These are phyloP conservation scores for Caenorhabditis uteleia DNA, from an alignment of 2,888 invertebrate genomes.

Conservation along the genomic window DNA sequence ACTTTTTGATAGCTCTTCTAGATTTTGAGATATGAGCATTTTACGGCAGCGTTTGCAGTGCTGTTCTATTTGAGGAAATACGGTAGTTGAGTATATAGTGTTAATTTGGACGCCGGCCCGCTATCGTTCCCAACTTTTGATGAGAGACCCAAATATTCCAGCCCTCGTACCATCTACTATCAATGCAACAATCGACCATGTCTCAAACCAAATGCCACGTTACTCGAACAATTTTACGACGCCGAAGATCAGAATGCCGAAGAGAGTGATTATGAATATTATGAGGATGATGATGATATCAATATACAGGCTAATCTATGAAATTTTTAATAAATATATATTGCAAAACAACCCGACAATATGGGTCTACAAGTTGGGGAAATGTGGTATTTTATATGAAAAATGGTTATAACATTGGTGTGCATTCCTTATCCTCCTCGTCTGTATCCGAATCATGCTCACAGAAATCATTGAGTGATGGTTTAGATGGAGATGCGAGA, in stretches of 20 bases:
- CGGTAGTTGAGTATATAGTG: no score
- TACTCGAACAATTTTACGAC: constrained; percentile 21
- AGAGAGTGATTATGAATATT: constrained; percentile 9
- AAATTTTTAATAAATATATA: neutral
- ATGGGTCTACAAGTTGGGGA: neutral
- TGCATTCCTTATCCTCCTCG: constrained; percentile 13
- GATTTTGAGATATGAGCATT: no score
- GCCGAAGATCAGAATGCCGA: constrained; percentile 16
- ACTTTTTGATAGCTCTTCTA: no score
- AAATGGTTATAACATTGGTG: constrained; percentile 35
- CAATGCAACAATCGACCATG: constrained; percentile 35
- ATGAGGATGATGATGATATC: no score
- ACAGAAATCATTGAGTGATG: constrained; percentile 23
- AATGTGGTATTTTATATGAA: neutral
- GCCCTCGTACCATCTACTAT: no score
- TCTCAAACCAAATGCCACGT: constrained; percentile 19
- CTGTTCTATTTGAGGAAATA: no score
- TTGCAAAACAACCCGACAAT: neutral
- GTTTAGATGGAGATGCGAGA: constrained; percentile 48
- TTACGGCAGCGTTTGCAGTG: no score
- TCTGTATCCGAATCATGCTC: constrained; percentile 22
- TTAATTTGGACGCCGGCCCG: neutral
- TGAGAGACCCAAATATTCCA: no score
- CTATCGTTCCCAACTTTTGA: constrained; percentile 10
- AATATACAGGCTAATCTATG: neutral